Base-by-base conservation (phyloP, 2,797 vertebrate species). In the Micrastur ruficollis region DNA sequence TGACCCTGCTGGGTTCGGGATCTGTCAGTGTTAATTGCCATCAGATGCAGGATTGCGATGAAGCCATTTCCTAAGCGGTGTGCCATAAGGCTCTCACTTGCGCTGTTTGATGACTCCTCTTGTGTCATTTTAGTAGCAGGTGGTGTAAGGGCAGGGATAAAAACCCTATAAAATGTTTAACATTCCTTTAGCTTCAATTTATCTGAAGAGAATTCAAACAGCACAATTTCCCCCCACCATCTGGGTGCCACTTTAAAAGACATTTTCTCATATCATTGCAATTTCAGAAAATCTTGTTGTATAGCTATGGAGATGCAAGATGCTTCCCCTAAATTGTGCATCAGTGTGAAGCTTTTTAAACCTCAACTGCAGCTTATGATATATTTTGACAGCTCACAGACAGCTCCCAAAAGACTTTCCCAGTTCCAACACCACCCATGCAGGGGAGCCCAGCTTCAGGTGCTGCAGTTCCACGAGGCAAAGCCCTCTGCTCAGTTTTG, bases 201-300 rank as follows among this genome's bases (percentile, higher is more conserved):
- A 89, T 93, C 94, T 53, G 71, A 70, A 55, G 56, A 58, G 71
- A 92, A 91, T 83, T 92, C 81, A 74, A 95, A 93, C 81, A 86
- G 79, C 72, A 86, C 93, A 59, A 94, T 93, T 95, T 93, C 86
- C 86, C 83, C 76, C 81, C 11, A 32, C 95, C 96, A 96, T 95
- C 95, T 97, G 94, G 94, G 94, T 85, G 72, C 89, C 94, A 81
- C 93, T 96, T 96, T 94, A 81, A 90, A 91, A 95, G 87, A 88
- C 65, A 40, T 94, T 96, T 95, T 91, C 94, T 96, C 75, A 14
- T 83, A 94, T 89, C 78, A 81, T 38, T 71, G 84, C 89, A 91
- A 96, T 97, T 96, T 95, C 93, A 91, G 94, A 76, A 94, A 93
- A 89, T 83, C 95, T 92, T 85, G 44, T 89, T 81, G 89, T 82